Evolutionary conservation across 2,113 vertebrate species (phyloP), one percentile per base, ranked within the genome.

Genomic region (Lamprologus ornatipinnis): DNA sequence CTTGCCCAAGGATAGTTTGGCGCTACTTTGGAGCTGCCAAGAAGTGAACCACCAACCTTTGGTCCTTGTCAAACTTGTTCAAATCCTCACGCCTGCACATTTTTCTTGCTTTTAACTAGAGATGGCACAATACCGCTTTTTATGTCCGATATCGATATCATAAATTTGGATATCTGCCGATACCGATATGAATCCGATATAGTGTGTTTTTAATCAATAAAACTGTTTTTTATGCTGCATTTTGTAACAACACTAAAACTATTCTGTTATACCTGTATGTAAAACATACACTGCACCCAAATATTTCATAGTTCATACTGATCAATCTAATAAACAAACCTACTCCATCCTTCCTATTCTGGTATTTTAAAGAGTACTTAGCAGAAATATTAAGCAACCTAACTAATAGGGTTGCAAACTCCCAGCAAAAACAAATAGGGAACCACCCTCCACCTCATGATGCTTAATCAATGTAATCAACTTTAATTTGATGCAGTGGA

Each of bases 261-360:
- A 51, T 51, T 51, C 9, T 51, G 49, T 51, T 51, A 51, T 10
- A 51, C 19, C 19, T 51, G 49, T 51, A 6, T 51, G 19, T 1
- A 51, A 51, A 51, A 51, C 0, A 51, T 6, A 51, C 49, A 51
- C 49, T 51, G 9, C 3, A 51, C 49, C 49, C 19, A 3, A 51
- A n/a, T 51, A n/a, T 51, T 51, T 51, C 49, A 51, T 51, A 51
- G 49, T 9, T n/a, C 5, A 51, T 0, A 49, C 47, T 19, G 1
- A 51, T 19, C 47, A 0, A 9, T 51, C 2, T 0, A 51, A 51
- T n/a, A 51, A 51, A 51, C 5, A 51, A 51, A 51, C 5, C 49
- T 51, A 0, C 17, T 51, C 49, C 0, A 51, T n/a, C 49, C 17
- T 51, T 0, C 17, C 49, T 51, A 51, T 51, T 51, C 49, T 1